phyloP scores from a whole-genome alignment of 2,888 invertebrate genomes.

The Anarsia innoxiella region DNA sequence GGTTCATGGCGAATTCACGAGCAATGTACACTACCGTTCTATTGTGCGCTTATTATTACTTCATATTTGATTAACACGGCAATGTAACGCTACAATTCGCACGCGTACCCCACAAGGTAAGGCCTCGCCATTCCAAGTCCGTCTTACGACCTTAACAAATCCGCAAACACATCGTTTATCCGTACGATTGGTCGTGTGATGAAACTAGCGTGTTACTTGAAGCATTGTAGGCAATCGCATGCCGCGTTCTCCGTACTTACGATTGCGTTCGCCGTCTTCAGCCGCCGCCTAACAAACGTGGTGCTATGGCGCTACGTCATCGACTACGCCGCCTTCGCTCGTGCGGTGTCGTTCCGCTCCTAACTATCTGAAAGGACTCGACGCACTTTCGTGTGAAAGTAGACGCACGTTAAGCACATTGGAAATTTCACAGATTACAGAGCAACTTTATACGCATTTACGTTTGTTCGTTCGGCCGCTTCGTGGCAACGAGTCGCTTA shows the following conservation, averaged over 20 bases:
- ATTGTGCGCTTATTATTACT: too few species aligned
- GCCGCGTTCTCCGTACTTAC: slow-evolving; percentile 47
- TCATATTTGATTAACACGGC: too few species aligned
- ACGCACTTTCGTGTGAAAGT: slow-evolving; percentile 48
- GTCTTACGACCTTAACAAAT: too few species aligned
- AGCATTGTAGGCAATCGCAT: slow-evolving; percentile 6
- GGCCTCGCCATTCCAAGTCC: too few species aligned
- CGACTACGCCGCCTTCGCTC: slow-evolving; percentile 41
- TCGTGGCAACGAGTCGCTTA: too few species aligned
- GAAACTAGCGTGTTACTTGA: too few species aligned
- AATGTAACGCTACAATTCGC: too few species aligned
- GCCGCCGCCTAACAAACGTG: slow-evolving; percentile 50
- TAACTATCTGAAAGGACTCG: slow-evolving; percentile 64
- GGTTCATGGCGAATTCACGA: too few species aligned
- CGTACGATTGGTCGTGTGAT: too few species aligned
- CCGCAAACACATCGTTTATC: too few species aligned
- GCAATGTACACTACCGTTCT: too few species aligned
- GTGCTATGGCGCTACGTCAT: slow-evolving; percentile 32
- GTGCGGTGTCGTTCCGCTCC: slow-evolving; percentile 41
- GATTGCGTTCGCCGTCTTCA: slow-evolving; percentile 39
- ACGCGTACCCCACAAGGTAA: too few species aligned
- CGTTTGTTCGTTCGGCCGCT: slow-evolving; percentile 12
- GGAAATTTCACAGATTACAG: slow-evolving; percentile 15
- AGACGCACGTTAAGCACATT: slow-evolving; percentile 34
- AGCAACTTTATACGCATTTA: slow-evolving; percentile 15